A percentile compares a stretch with the other conserved stretches of the same genome.
These are phyloP conservation scores for Myocastor coypus DNA, from an alignment of 2,113 vertebrate species.

Conservation along the genomic window DNA sequence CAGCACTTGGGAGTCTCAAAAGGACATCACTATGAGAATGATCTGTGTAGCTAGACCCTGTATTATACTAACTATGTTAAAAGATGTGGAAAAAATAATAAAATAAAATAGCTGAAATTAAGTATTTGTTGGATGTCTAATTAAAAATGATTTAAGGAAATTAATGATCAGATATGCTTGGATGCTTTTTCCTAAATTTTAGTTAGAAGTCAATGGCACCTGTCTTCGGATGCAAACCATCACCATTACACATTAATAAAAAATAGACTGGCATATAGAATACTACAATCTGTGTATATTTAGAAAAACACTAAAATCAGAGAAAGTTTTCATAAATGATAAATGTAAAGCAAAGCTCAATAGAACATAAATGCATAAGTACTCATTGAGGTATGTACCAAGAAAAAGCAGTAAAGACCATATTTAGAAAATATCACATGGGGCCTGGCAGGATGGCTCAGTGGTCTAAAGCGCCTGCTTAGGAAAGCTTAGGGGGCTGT, in stretches of 20 bases:
- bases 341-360: slow-evolving; percentile 44
- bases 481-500: too few relatives aligned
- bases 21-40: too few relatives aligned
- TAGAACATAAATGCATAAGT: not conserved
- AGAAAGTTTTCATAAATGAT: slow-evolving; percentile 49
- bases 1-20: too few relatives aligned
- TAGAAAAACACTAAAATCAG: slow-evolving; percentile 54
- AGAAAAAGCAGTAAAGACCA: slow-evolving; percentile 23
- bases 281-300: slow-evolving; percentile 27
- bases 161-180: slow-evolving; percentile 27
- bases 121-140: slow-evolving; percentile 39
- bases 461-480: too few relatives aligned
- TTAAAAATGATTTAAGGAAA: slow-evolving; percentile 51
- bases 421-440: not conserved
- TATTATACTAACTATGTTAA: too few relatives aligned
- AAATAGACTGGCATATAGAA: slow-evolving; percentile 40
- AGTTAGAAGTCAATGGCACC: not conserved
- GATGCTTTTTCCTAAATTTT: slow-evolving; percentile 39
- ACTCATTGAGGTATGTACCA: slow-evolving; percentile 21
- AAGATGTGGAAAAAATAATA: slow-evolving; percentile 39
- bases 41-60: too few relatives aligned
- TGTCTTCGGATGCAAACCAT: slow-evolving; percentile 51
- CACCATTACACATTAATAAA: slow-evolving; percentile 46
- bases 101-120: slow-evolving; percentile 35
- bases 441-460: too few relatives aligned